These are phyloP conservation scores for Neoascia interrupta DNA, from an alignment of 2,888 invertebrate genomes.

Conservation along the genomic window DNA sequence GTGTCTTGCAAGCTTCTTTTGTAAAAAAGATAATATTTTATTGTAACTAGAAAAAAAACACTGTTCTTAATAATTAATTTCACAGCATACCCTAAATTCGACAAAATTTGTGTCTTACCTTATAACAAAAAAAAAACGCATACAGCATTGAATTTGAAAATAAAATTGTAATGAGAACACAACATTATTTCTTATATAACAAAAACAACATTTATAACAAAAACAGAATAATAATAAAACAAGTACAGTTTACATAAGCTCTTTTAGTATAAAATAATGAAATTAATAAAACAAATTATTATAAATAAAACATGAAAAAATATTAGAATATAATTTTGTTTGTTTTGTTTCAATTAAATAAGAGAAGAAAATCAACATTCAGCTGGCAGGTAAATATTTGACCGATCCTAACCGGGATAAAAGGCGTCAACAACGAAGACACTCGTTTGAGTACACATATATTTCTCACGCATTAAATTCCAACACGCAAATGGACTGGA, in stretches of 20 bases:
- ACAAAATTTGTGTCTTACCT: no score
- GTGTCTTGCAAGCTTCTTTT: slow-evolving; percentile 45
- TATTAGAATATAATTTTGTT: slow-evolving; percentile 47
- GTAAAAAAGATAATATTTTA: slow-evolving; percentile 28
- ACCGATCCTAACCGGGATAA: no score
- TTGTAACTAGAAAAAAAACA: slow-evolving; percentile 13
- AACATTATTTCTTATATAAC: neutral
- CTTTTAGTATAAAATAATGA: slow-evolving; percentile 65
- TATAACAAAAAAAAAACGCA: no score
- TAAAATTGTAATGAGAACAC: neutral
- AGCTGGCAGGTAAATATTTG: no score
- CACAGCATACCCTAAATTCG: no score
- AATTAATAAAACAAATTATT: slow-evolving; percentile 59
- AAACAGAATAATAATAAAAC: no score
- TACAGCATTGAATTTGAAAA: neutral
- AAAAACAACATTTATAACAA: neutral
- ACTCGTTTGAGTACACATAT: no score
- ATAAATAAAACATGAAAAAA: slow-evolving; percentile 69
- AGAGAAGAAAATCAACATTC: no score
- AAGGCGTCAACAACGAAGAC: no score
- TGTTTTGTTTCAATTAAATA: slow-evolving; percentile 11
- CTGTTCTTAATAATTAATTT: slow-evolving; percentile 15
- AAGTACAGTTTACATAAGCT: slow-evolving; percentile 70
- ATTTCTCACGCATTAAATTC: no score
- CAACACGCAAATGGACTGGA: no score